phyloP scores from a whole-genome alignment of 2,113 vertebrate species.

The Phrynocephalus versicolor region DNA sequence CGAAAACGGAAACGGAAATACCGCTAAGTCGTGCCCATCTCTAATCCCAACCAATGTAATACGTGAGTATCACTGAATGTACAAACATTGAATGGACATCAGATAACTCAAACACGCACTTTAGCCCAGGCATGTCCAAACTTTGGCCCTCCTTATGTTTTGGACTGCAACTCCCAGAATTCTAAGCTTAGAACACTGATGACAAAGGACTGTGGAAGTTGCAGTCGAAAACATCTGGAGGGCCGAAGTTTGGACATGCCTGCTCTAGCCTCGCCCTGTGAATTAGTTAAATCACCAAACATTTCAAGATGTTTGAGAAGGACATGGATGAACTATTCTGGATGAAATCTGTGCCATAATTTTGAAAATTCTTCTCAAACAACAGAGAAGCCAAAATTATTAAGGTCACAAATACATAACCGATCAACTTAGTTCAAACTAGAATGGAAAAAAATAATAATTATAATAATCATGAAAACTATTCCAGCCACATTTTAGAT shows the following conservation, averaged over 20 bases:
- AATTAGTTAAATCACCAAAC: conserved; percentile 59
- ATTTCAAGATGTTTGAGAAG: conserved; percentile 32
- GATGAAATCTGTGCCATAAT: conserved; percentile 45
- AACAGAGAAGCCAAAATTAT: conserved; percentile 53
- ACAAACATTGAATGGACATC: not conserved
- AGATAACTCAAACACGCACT: conserved; percentile 22
- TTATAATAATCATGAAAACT: conserved; percentile 68
- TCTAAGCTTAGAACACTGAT: no score
- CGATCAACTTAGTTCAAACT: conserved; percentile 63
- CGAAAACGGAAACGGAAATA: no score
- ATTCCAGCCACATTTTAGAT: conserved; percentile 75
- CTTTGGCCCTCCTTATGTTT: no score
- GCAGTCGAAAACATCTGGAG: no score
- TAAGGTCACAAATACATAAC: conserved; percentile 66
- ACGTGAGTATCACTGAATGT: not conserved
- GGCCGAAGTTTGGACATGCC: no score
- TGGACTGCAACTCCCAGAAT: no score
- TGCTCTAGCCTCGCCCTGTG: not conserved
- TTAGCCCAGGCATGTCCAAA: no score
- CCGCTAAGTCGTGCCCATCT: no score
- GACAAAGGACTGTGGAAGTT: no score
- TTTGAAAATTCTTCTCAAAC: conserved; percentile 48
- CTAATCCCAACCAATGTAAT: not conserved
- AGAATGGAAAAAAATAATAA: conserved; percentile 69
- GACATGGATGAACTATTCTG: conserved; percentile 20